Conservation (phyloP, 2,888 invertebrate species). For the Megamerina dolium region DNA sequence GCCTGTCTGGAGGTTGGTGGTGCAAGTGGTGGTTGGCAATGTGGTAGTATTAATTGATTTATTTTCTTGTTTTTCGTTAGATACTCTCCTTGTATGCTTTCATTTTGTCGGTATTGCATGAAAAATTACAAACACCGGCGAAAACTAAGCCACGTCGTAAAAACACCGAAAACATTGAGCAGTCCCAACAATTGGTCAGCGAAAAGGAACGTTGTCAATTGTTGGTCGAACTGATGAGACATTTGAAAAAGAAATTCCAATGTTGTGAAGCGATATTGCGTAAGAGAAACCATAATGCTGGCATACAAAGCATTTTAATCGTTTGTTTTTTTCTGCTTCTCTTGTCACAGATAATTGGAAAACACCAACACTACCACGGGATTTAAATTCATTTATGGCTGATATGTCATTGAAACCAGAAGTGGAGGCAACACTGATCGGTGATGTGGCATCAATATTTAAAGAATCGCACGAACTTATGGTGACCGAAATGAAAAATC, state of each 20-base stretch:
- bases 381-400: conserved; percentile 44
- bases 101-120: conserved; percentile 42
- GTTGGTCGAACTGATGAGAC: conserved; percentile 43
- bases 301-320: background rate
- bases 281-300: too few species aligned
- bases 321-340: background rate
- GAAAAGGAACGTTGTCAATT: conserved; percentile 45
- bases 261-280: conserved; percentile 42
- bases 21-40: background rate
- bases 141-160: conserved; percentile 37
- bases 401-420: conserved; percentile 48
- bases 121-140: conserved; percentile 39
- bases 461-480: conserved; percentile 46
- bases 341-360: conserved; percentile 40
- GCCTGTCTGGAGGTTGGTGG: conserved; percentile 58
- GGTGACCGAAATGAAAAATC: conserved; percentile 41
- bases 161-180: conserved; percentile 24
- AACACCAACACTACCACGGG: conserved; percentile 38
- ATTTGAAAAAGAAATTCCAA: conserved; percentile 43
- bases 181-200: conserved; percentile 29
- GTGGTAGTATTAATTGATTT: background rate
- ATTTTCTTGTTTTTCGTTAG: conserved; percentile 22
- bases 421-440: conserved; percentile 42
- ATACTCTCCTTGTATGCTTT: conserved; percentile 47
- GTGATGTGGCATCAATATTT: conserved; percentile 43